Percentiles rank a stretch among this genome's conserved stretches.
These are phyloP conservation scores for Rattus rattus DNA, from an alignment of 2,113 vertebrate genomes.

Conservation along the genomic window DNA sequence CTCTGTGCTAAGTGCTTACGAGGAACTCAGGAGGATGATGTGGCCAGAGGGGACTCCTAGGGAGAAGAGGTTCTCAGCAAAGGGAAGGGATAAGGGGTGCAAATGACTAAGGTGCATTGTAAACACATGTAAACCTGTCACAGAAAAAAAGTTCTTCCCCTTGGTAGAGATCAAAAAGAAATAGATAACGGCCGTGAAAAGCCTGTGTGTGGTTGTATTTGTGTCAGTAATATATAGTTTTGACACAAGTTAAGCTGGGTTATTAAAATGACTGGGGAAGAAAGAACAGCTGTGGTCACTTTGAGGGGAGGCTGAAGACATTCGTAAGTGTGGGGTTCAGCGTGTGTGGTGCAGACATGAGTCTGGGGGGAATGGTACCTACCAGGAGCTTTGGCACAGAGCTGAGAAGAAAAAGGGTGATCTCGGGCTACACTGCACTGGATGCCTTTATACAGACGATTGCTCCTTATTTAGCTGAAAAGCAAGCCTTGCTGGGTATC, in stretches of 20 bases:
- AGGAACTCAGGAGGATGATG: neutral
- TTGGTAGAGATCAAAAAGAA: neutral
- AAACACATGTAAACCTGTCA: neutral
- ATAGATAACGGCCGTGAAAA: slow-evolving; percentile 39
- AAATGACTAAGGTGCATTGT: neutral
- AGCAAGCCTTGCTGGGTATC: neutral
- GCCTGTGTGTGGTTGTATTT: neutral
- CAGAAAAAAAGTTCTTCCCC: neutral
- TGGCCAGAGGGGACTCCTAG: neutral
- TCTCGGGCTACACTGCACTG: neutral
- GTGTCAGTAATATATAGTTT: slow-evolving; percentile 44
- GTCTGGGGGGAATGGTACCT: neutral
- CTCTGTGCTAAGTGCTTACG: neutral
- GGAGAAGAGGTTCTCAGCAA: neutral
- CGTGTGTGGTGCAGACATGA: neutral
- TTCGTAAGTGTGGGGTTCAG: neutral
- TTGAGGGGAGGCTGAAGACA: neutral
- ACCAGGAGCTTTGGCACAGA: neutral
- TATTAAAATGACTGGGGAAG: slow-evolving; percentile 47
- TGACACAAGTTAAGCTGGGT: slow-evolving; percentile 27
- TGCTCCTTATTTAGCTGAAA: slow-evolving; percentile 17
- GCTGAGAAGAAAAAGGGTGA: neutral
- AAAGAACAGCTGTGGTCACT: neutral
- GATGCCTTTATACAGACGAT: neutral
- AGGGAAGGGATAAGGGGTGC: neutral